phyloP scores from a whole-genome alignment of 2,797 vertebrate genomes.

The Sphenodon punctatus region DNA sequence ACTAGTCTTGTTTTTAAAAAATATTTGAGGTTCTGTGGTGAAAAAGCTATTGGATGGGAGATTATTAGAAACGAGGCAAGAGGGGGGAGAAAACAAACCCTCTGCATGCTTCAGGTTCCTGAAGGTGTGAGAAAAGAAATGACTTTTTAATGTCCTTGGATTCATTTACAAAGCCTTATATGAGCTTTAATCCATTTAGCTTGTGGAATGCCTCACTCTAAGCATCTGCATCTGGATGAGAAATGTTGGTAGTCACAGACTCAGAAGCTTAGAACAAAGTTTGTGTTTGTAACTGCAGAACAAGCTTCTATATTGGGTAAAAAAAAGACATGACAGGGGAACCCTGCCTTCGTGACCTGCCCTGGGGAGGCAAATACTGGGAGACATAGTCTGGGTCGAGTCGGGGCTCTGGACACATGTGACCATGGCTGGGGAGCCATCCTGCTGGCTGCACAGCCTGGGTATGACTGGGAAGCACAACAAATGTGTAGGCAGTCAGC shows the following conservation, averaged over 20 bases:
- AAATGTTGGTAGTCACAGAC: not conserved
- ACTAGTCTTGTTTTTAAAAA: not conserved
- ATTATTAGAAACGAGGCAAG: not conserved
- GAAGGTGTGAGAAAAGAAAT: not conserved
- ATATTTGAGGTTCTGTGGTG: not conserved
- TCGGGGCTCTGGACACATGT: no score
- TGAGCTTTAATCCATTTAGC: not conserved
- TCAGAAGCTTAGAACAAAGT: not conserved
- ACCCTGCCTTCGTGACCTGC: no score
- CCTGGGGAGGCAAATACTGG: no score
- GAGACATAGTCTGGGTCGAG: no score
- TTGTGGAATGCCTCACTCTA: not conserved
- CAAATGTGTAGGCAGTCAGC: no score
- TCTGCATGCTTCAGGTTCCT: rapidly evolving
- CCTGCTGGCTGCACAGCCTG: no score
- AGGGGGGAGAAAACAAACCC: not conserved
- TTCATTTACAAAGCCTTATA: not conserved
- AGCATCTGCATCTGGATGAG: not conserved
- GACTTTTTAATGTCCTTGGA: not conserved
- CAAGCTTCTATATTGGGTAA: not conserved
- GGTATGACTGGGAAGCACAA: no score
- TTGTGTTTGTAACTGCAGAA: not conserved
- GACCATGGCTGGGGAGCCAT: no score
- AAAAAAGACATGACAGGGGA: no score
- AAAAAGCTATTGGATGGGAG: rapidly evolving